A percentile compares a stretch with the other conserved stretches of the same genome.
Conservation (phyloP, 2,888 invertebrate genomes). For the Idaea aversata region DNA sequence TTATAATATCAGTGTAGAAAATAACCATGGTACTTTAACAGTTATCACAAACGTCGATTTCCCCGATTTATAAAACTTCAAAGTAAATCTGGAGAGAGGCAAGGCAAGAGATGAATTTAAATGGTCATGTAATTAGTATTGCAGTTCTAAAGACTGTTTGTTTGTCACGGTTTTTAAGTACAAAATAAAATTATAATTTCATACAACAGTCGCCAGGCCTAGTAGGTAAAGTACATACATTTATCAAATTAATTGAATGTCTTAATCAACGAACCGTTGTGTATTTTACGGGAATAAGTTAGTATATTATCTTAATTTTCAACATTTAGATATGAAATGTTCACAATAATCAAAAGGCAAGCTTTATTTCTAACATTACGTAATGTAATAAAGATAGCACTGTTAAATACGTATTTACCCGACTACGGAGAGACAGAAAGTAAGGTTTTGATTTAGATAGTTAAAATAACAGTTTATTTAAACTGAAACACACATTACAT, state of each 20-base stretch:
- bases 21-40: too few relatives aligned
- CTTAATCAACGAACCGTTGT: not conserved
- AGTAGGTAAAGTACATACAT: not conserved
- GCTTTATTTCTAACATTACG: not conserved
- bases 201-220: not conserved
- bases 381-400: not conserved
- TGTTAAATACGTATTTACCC: not conserved
- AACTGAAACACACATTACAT: too few relatives aligned
- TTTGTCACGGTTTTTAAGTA: not conserved
- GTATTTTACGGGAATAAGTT: not conserved
- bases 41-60: too few relatives aligned
- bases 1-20: too few relatives aligned
- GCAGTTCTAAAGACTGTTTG: too few relatives aligned
- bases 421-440: too few relatives aligned
- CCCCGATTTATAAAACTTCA: too few relatives aligned
- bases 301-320: not conserved
- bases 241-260: constrained; percentile 1
- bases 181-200: not conserved
- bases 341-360: not conserved
- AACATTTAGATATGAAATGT: not conserved
- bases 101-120: too few relatives aligned
- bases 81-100: too few relatives aligned
- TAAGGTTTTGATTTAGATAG: too few relatives aligned
- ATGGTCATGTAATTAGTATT: too few relatives aligned
- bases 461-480: too few relatives aligned